These are phyloP conservation scores for Musca domestica DNA, from an alignment of 1,140 invertebrate genomes.

Conservation along the genomic window DNA sequence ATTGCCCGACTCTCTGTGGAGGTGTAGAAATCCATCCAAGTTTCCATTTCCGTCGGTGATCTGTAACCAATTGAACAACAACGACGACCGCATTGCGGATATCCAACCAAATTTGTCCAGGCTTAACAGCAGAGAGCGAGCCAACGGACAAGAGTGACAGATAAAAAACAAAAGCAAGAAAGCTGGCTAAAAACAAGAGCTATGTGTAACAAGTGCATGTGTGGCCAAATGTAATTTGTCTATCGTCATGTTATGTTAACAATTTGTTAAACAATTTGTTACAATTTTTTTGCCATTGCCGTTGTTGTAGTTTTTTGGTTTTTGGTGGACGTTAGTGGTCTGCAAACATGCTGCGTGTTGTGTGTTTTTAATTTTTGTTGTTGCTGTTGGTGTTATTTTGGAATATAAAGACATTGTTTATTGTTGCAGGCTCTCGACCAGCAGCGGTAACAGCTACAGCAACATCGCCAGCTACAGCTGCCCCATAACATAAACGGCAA, in stretches of 20 bases:
- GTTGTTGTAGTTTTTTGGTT: background rate
- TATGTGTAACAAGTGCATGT: constrained; percentile 21
- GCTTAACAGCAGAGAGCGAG: background rate
- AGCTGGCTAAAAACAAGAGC: background rate
- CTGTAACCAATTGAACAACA: no score
- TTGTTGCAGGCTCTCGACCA: background rate
- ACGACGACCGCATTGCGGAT: no score
- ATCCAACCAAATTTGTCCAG: constrained; percentile 8
- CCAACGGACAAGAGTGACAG: background rate
- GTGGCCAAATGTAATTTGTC: constrained; percentile 19
- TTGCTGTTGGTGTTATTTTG: background rate
- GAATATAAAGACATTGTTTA: background rate
- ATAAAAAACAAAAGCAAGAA: background rate
- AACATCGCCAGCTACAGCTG: no score
- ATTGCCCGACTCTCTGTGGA: no score
- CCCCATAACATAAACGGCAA: no score
- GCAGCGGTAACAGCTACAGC: no score
- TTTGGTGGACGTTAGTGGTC: background rate
- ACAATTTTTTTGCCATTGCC: constrained; percentile 9
- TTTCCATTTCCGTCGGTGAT: no score
- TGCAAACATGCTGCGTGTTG: no score
- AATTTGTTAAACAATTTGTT: constrained; percentile 21
- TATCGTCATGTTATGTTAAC: constrained; percentile 19
- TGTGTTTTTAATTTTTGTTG: background rate
- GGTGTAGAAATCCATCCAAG: no score